Percentiles rank a stretch among this genome's conserved stretches.
Conservation (phyloP, 1,140 invertebrate species). For the Drosophila setifemur region DNA sequence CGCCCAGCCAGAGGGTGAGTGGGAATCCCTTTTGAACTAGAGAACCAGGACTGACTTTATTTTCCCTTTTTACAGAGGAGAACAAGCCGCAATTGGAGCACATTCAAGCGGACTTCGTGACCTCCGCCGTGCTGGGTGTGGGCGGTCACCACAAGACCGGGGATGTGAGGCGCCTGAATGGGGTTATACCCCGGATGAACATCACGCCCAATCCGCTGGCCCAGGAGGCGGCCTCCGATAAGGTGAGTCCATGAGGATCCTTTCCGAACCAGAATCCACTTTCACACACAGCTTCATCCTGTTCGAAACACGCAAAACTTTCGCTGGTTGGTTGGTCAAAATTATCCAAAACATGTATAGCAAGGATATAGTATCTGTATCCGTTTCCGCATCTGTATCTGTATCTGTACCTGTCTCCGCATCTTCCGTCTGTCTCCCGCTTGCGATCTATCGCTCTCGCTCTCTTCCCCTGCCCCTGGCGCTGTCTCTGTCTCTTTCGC, state of each 20-base stretch:
- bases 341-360: constrained; percentile 21
- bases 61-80: constrained; percentile 53
- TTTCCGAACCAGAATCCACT: neutral
- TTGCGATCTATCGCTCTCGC: neutral
- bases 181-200: constrained; percentile 86
- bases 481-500: constrained; percentile 11
- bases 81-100: constrained; percentile 82
- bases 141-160: constrained; percentile 61
- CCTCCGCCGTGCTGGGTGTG: constrained; percentile 66
- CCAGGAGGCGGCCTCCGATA: constrained; percentile 82
- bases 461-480: neutral
- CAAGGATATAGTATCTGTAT: too few species aligned
- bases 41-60: neutral
- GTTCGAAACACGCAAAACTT: constrained; percentile 51
- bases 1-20: constrained; percentile 83
- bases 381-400: too few species aligned
- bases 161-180: constrained; percentile 84
- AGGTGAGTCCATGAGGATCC: constrained; percentile 57
- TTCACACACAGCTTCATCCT: constrained; percentile 34
- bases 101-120: constrained; percentile 84
- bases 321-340: constrained; percentile 80
- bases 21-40: too few species aligned
- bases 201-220: constrained; percentile 88
- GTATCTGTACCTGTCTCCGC: neutral
- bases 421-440: neutral